Evolutionary conservation across 2,113 vertebrate species (phyloP).

Genomic region (mouse (Mus musculus)): GRCm39 chr10:96219001-96219500

Average conservation of each 20-base stretch:
- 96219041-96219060: background rate
- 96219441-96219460: background rate
- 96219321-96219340: background rate
- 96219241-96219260: background rate
- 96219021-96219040: background rate
- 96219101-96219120: conserved; percentile 35
- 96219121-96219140: background rate
- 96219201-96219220: background rate
- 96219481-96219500: background rate
- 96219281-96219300: background rate
- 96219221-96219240: background rate
- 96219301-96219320: background rate
- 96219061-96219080: background rate
- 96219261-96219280: background rate
- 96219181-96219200: background rate
- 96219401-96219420: background rate
- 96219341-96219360: background rate
- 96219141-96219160: background rate
- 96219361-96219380: background rate
- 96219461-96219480: background rate
- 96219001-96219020: background rate
- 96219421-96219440: background rate
- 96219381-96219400: background rate
- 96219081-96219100: background rate
- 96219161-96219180: background rate